Conservation (phyloP, 1,140 invertebrate species). For the Drosophila varians region DNA sequence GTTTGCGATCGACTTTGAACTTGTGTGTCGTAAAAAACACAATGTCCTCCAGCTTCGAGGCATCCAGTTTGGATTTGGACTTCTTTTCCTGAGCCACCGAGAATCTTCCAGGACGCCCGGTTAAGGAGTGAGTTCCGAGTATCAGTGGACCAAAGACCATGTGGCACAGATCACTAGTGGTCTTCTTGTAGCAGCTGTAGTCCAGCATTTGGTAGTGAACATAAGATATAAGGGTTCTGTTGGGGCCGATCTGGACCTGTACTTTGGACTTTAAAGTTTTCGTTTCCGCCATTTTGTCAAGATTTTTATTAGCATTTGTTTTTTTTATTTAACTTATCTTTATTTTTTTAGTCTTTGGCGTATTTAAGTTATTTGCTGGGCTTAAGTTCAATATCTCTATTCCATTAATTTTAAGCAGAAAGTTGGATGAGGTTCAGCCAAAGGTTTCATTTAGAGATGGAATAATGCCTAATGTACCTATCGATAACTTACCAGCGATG, state of each 20-base stretch:
- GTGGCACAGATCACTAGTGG: neutral
- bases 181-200: neutral
- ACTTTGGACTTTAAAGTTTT: neutral
- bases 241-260: neutral
- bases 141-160: neutral
- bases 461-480: too few relatives aligned
- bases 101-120: neutral
- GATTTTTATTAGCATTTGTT: too few relatives aligned
- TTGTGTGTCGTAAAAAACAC: neutral
- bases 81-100: neutral
- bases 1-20: constrained; percentile 4
- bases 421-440: too few relatives aligned
- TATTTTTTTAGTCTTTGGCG: too few relatives aligned
- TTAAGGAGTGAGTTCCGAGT: neutral
- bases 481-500: too few relatives aligned
- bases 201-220: neutral
- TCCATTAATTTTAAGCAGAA: too few relatives aligned
- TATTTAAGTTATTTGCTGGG: too few relatives aligned
- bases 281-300: neutral
- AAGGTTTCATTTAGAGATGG: too few relatives aligned
- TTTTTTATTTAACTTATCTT: too few relatives aligned
- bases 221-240: neutral
- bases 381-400: too few relatives aligned
- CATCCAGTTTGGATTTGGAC: neutral
- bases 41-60: neutral